Percentiles rank a stretch among this genome's conserved stretches.
phyloP scores from a whole-genome alignment of 2,113 vertebrate genomes.

The Meleagris gallopavo region DNA sequence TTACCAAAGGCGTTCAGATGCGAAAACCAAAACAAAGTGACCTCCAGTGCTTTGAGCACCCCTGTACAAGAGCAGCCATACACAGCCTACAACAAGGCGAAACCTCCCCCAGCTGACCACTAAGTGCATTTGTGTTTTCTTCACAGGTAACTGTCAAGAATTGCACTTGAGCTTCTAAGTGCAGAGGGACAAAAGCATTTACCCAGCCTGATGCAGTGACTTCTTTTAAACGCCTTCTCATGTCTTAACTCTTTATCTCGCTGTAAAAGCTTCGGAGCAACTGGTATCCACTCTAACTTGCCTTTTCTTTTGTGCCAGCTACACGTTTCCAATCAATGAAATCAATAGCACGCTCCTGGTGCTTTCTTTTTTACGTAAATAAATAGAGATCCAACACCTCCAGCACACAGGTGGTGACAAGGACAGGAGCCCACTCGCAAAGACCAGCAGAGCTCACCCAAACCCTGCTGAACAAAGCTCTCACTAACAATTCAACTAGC shows the following conservation, averaged over 20 bases:
- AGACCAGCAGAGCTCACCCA: not conserved
- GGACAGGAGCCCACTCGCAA: not conserved
- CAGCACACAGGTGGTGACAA: not conserved
- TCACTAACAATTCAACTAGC: not conserved
- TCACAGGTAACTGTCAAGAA: not conserved
- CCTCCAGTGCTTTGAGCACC: not conserved
- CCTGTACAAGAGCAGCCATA: not conserved
- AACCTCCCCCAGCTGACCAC: not conserved
- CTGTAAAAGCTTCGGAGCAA: not conserved
- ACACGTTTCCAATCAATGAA: not conserved
- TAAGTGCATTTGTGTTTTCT: conserved; percentile 14
- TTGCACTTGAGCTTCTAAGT: not conserved
- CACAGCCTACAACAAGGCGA: not conserved
- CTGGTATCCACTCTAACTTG: not conserved
- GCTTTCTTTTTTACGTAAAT: not conserved
- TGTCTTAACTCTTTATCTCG: not conserved
- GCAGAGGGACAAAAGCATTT: not conserved
- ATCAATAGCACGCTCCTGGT: not conserved
- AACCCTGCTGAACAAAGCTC: not conserved
- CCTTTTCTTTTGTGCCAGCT: not conserved
- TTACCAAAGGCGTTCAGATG: not conserved
- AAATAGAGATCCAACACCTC: not conserved
- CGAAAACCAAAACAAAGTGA: not conserved
- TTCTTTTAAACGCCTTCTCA: not conserved
- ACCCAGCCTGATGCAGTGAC: not conserved